phyloP scores from a whole-genome alignment of 2,888 invertebrate species.

The Idaea biselata region DNA sequence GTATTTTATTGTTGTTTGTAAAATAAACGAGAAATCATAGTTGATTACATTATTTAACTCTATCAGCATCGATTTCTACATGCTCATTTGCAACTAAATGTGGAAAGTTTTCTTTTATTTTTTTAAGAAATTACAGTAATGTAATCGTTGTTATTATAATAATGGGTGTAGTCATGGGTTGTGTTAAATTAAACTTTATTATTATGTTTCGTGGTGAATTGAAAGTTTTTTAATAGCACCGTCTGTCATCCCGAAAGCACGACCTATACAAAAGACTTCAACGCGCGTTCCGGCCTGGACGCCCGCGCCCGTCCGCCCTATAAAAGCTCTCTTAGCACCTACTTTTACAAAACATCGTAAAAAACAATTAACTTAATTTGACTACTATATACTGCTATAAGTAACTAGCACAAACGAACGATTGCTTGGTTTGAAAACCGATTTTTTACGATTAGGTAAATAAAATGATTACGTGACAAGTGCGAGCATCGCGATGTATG shows the following conservation, averaged over 20 bases:
- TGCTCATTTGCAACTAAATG: not conserved
- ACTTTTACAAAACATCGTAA: no score
- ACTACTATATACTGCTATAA: not conserved
- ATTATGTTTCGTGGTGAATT: not conserved
- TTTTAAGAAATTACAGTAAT: not conserved
- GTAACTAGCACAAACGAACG: slow-evolving; percentile 1
- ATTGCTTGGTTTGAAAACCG: not conserved
- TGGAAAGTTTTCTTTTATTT: not conserved
- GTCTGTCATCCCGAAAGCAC: not conserved
- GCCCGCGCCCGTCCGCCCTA: not conserved
- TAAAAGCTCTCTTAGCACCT: no score
- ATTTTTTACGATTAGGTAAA: slow-evolving; percentile 2
- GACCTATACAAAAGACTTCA: slow-evolving; percentile 42
- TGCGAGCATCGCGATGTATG: slow-evolving; percentile 13
- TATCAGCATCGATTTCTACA: not conserved
- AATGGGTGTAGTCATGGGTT: not conserved
- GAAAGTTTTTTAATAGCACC: not conserved
- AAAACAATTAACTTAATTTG: no score
- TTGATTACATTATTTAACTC: not conserved
- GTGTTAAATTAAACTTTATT: not conserved
- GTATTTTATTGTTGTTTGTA: not conserved
- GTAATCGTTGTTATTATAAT: not conserved
- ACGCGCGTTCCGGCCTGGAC: slow-evolving; percentile 29
- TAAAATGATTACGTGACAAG: slow-evolving; percentile 3
- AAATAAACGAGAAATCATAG: not conserved